Evolutionary conservation across 1,140 invertebrate species (phyloP).

Genomic region (Drosophila subpulchrella): DNA sequence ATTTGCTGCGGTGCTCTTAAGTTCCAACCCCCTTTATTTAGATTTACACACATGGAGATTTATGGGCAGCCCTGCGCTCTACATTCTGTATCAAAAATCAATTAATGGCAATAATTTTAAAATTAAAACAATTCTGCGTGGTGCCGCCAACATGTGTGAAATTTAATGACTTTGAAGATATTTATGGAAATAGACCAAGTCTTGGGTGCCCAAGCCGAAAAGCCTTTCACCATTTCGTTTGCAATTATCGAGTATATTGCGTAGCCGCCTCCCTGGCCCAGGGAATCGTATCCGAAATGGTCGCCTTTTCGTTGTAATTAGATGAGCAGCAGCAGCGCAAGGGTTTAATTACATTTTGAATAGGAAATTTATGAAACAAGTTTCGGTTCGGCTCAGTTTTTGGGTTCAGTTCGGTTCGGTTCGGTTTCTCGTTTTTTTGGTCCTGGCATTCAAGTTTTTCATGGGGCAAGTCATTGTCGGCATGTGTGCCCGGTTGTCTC

Average conservation of each 20-base stretch:
- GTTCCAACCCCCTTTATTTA: constrained; percentile 19
- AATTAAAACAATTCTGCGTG: constrained; percentile 78
- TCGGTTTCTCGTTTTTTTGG: constrained; percentile 6
- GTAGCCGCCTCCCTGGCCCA: constrained; percentile 18
- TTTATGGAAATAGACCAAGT: constrained; percentile 69
- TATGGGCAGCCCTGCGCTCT: constrained; percentile 34
- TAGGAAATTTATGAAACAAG: constrained; percentile 82
- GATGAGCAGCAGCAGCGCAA: constrained; percentile 72
- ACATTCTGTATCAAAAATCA: constrained; percentile 74
- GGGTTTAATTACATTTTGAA: constrained; percentile 83
- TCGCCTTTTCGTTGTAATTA: constrained; percentile 75
- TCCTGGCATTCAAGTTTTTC: constrained; percentile 18
- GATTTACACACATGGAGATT: constrained; percentile 65
- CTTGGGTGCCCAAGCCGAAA: background rate
- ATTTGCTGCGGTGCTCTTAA: constrained; percentile 26
- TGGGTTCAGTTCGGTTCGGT: constrained; percentile 18
- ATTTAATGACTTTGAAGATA: constrained; percentile 83
- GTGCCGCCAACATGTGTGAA: constrained; percentile 78
- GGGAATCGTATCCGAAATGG: constrained; percentile 28
- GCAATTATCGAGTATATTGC: constrained; percentile 80
- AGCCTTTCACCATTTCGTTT: constrained; percentile 62
- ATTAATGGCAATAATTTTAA: constrained; percentile 83
- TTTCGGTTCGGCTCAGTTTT: constrained; percentile 58
- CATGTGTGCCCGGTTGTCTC: constrained; percentile 62
- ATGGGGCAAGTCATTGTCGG: constrained; percentile 47